Conservation (phyloP, 2,888 invertebrate species). For the Hydrotaea cyrtoneurina region DNA sequence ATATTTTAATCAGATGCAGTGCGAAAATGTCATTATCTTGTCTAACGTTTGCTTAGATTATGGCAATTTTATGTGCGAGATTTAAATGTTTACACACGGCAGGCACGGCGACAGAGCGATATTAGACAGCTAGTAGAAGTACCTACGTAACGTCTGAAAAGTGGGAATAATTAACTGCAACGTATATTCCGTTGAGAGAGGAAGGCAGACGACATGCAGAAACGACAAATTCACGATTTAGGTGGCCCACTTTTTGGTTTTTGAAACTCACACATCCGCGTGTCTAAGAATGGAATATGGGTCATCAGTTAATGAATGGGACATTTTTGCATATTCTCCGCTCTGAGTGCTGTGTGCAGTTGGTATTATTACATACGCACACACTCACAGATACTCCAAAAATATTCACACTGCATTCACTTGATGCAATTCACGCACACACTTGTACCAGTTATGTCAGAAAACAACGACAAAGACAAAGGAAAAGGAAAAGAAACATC, state of each 20-base stretch:
- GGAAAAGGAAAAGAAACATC: not conserved
- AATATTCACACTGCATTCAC: not conserved
- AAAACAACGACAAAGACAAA: constrained; percentile 9
- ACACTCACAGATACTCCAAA: not conserved
- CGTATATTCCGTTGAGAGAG: not conserved
- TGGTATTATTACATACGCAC: not conserved
- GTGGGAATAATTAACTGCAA: not conserved
- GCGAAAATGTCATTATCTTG: constrained; percentile 2
- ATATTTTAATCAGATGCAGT: constrained; percentile 10
- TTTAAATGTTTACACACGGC: not conserved
- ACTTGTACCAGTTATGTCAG: constrained; percentile 30
- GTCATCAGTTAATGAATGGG: constrained; percentile 37
- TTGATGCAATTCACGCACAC: constrained; percentile 20
- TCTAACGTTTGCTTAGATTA: not conserved
- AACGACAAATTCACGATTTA: not conserved
- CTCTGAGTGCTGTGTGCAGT: not conserved
- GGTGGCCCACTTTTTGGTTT: constrained; percentile 36
- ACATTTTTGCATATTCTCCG: constrained; percentile 9
- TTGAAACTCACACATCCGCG: not conserved
- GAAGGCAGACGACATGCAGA: not conserved
- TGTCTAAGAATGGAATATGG: constrained; percentile 37
- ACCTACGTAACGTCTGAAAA: not conserved
- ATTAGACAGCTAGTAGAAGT: not conserved
- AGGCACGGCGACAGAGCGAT: not conserved
- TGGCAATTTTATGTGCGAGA: not conserved